Percentiles rank a stretch among this genome's conserved stretches.
Conservation (phyloP, 2,797 vertebrate genomes). For the Ciconia nigra region DNA sequence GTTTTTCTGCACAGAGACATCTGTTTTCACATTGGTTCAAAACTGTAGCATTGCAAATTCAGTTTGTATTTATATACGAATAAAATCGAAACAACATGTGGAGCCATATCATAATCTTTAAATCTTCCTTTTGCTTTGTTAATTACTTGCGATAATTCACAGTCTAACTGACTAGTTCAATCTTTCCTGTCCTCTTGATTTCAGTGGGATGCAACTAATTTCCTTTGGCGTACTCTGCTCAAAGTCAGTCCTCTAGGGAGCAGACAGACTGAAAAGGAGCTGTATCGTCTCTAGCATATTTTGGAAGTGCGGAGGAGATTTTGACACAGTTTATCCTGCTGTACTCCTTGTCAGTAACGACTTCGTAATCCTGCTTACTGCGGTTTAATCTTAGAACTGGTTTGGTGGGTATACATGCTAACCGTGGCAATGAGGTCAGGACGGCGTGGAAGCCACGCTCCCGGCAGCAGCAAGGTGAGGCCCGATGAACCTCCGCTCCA, state of each 20-base stretch:
- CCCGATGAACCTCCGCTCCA: rapidly evolving
- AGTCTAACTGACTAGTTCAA: not conserved
- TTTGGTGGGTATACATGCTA: not conserved
- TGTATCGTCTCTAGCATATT: not conserved
- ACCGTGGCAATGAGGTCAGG: not conserved
- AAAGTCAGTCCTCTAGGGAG: not conserved
- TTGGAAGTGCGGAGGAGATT: not conserved
- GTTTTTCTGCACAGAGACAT: not conserved
- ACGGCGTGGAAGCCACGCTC: not conserved
- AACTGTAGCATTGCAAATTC: not conserved
- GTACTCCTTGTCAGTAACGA: not conserved
- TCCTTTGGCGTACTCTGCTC: not conserved
- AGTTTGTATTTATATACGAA: not conserved
- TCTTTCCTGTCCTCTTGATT: not conserved
- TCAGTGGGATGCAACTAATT: not conserved
- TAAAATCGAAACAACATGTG: not conserved
- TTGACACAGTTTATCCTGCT: not conserved
- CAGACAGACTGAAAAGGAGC: not conserved
- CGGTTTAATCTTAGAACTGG: not conserved
- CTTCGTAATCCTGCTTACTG: not conserved
- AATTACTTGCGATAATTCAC: not conserved
- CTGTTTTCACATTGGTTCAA: not conserved
- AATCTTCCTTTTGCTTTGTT: not conserved
- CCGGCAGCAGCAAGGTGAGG: not conserved
- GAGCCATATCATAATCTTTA: not conserved